Base-by-base conservation (phyloP, 53 echinoderm and acorn worm genomes). In the Mesocentrotus franciscanus region DNA sequence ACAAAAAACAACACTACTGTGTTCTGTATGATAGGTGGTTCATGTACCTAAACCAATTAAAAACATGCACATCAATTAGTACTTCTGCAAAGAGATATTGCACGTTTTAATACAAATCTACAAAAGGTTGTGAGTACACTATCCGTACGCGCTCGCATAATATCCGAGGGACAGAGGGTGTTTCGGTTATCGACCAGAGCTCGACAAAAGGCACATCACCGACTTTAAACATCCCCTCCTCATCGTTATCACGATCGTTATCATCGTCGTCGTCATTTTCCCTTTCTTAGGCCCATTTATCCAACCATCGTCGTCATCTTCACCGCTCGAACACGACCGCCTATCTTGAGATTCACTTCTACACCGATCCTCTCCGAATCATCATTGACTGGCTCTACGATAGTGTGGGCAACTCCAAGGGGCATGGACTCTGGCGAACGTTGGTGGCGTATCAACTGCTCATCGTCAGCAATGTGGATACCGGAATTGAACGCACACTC, bases 321-420 rank as follows among this genome's bases (percentile, higher is more conserved):
- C 94, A 96, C 59, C 95, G 95, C 64, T 95, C 96, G 61, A 96
- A 97, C 96, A 96, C 97, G 60, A 97, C 97, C 9, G 96, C 95
- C 72, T 96, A 97, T 90, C 49, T 78, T 9, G 96, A 97, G 61
- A 97, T 97, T 36, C 64, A 96, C 32, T 97, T 97, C 90, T 97
- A 97, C 92, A 97, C 97, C 56, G 96, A 96, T 39, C 91, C 96
- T 17, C 87, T 97, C 24, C 97, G 96, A 61, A 97, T 97, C 93
- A 95, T 97, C 90, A 96, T 97, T 60, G 97, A 97, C 71, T 97
- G 97, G 97, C 96, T 97, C 22, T 97, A 97, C 95, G 97, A 96
- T 59, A 97, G 97, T 84, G 96, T 97, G 12, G 97, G 97, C 29
- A 97, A 97, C 89, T 97, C 97, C 20, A 96, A 97, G 62, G 97